Evolutionary conservation across 2,113 vertebrate genomes (phyloP).

Genomic region (Pardalotus punctatus): DNA sequence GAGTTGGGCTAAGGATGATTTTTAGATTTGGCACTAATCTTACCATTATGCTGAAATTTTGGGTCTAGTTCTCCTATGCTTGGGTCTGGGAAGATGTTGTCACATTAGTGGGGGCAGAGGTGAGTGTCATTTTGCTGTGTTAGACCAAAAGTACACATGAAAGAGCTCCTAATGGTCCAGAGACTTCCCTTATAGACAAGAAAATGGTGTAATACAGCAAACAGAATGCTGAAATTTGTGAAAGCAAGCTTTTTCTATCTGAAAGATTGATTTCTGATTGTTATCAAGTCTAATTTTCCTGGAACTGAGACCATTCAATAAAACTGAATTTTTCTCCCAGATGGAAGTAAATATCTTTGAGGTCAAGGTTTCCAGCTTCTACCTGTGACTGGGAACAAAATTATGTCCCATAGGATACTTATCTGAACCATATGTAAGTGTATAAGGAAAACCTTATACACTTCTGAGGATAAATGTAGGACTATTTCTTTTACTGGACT

Average conservation of each 20-base stretch:
- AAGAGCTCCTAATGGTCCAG: not conserved
- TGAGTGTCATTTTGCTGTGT: not conserved
- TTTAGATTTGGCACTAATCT: not conserved
- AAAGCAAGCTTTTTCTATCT: not conserved
- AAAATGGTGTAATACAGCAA: not conserved
- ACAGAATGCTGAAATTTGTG: not conserved
- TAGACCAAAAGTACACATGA: not conserved
- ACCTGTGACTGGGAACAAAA: not conserved
- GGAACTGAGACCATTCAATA: not conserved
- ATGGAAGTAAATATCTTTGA: not conserved
- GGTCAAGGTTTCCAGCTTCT: not conserved
- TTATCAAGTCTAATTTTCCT: not conserved
- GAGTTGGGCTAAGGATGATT: not conserved
- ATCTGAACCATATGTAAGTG: not conserved
- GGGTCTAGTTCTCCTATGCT: not conserved
- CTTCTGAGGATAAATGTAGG: not conserved
- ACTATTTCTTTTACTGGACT: not conserved
- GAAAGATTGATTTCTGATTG: not conserved
- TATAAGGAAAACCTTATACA: not conserved
- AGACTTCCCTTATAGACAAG: not conserved
- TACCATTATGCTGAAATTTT: not conserved
- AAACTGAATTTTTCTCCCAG: not conserved
- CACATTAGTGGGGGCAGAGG: not conserved
- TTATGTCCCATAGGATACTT: not conserved
- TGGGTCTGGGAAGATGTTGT: not conserved